phyloP scores from a whole-genome alignment of 2,113 vertebrate species.

The Lophius piscatorius region DNA sequence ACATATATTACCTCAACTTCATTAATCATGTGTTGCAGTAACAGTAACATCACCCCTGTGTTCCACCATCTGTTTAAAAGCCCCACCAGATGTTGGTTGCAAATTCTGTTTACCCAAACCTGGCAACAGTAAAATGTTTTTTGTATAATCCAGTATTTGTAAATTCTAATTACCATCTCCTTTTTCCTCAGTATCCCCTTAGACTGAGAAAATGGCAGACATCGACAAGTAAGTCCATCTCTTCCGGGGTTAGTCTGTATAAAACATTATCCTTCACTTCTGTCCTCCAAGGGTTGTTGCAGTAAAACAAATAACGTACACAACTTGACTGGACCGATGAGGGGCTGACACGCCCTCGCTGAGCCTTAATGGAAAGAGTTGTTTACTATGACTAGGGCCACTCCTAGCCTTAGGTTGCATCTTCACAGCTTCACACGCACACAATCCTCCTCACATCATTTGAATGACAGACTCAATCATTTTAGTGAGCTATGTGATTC shows the following conservation, averaged over 20 bases:
- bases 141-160: background rate
- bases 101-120: no score
- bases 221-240: constrained; percentile 93
- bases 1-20: no score
- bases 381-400: background rate
- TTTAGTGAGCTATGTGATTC: background rate
- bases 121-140: constrained; percentile 3
- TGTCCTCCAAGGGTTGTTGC: background rate
- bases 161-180: constrained; percentile 11
- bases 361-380: background rate
- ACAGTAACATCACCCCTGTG: no score
- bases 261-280: background rate
- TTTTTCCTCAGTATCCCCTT: constrained; percentile 60
- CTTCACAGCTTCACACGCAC: background rate
- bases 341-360: background rate
- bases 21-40: no score
- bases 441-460: background rate
- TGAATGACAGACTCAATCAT: background rate
- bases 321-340: background rate
- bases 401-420: constrained; percentile 1
- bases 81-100: no score
- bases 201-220: constrained; percentile 89
- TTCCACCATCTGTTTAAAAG: no score
- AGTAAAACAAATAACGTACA: background rate
- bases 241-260: background rate